A percentile compares a stretch with the other conserved stretches of the same genome.
These are phyloP conservation scores for Lophotis ruficrista DNA, from an alignment of 2,113 vertebrate genomes.

Conservation along the genomic window DNA sequence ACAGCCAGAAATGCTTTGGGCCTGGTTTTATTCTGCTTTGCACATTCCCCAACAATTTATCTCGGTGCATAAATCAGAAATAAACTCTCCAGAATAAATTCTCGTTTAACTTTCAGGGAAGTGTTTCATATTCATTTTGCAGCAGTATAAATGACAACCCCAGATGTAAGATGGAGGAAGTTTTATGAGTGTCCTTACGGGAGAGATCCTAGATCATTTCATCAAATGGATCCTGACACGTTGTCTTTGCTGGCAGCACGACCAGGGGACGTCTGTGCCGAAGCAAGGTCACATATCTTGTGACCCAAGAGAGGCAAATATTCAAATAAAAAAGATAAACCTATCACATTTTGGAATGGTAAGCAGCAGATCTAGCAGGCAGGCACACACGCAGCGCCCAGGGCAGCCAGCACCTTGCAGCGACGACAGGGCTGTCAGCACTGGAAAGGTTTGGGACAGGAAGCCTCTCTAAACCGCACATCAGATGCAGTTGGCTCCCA, in stretches of 20 bases:
- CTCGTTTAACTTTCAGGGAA: background rate
- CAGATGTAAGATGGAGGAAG: background rate
- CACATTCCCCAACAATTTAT: background rate
- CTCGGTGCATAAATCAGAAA: background rate
- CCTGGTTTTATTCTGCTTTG: background rate
- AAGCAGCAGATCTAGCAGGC: background rate
- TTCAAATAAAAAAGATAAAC: background rate
- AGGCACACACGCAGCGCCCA: fast-evolving
- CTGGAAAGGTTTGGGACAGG: background rate
- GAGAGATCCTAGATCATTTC: background rate
- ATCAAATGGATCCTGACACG: background rate
- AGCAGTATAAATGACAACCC: background rate
- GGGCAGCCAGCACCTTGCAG: background rate
- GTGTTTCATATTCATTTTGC: background rate
- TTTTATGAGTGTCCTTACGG: background rate
- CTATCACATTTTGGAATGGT: fast-evolving
- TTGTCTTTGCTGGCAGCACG: background rate
- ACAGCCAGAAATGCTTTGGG: fast-evolving
- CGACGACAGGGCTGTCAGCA: background rate
- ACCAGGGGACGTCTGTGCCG: background rate
- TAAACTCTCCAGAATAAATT: background rate
- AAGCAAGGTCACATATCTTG: background rate
- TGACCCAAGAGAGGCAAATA: background rate
- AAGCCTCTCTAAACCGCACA: background rate
- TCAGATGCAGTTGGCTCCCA: background rate